Evolutionary conservation across 2,113 vertebrate genomes (phyloP).

Genomic region (Pygathrix nemaeus): DNA sequence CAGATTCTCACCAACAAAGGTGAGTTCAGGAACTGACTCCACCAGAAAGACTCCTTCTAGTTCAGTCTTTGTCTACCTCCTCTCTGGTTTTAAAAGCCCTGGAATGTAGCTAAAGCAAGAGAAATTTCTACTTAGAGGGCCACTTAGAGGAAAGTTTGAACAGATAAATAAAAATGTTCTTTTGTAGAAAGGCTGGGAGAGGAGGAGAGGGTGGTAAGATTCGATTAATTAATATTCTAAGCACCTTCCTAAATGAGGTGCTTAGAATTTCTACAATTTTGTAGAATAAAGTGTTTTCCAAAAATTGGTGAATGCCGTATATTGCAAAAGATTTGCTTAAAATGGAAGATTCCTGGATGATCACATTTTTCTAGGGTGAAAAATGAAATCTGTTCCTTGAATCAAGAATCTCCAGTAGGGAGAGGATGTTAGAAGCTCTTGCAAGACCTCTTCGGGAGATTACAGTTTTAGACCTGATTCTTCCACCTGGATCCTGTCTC

Average conservation of each 20-base stretch:
- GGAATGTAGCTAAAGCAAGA: not conserved
- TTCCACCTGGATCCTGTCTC: not conserved
- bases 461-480: not conserved
- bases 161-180: not conserved
- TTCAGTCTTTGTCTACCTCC: not conserved
- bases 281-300: not conserved
- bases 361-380: not conserved
- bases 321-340: not conserved
- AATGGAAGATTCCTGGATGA: not conserved
- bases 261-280: not conserved
- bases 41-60: not conserved
- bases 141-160: not conserved
- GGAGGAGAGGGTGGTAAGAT: not conserved
- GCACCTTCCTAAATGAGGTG: not conserved
- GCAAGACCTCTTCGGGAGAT: not conserved
- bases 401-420: not conserved
- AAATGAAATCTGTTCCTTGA: conserved; percentile 3
- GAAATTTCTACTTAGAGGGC: not conserved
- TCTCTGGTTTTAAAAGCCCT: not conserved
- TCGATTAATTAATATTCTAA: not conserved
- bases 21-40: not conserved
- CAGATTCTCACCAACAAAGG: not conserved
- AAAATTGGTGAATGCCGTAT: not conserved
- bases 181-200: not conserved
- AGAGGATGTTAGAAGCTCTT: not conserved